These are phyloP conservation scores for Drosophila stalkeri DNA, from an alignment of 2,888 invertebrate genomes.

Conservation along the genomic window DNA sequence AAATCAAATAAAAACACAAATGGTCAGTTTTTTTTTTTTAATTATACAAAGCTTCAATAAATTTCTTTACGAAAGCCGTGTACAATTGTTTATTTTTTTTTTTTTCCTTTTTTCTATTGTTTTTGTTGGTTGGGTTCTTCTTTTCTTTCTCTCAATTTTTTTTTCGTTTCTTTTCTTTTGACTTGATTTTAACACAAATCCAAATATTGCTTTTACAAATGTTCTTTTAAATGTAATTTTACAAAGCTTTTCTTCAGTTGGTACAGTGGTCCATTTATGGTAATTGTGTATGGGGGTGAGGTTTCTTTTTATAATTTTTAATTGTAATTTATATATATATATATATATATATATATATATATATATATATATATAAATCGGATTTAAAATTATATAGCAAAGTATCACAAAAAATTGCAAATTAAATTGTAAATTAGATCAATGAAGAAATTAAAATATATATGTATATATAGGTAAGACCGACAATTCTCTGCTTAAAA, in stretches of 20 bases:
- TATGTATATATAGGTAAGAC: conserved; percentile 43
- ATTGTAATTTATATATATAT: conserved; percentile 27
- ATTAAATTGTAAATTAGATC: conserved; percentile 80
- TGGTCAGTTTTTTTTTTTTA: conserved; percentile 53
- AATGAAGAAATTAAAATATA: conserved; percentile 64
- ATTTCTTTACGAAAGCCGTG: conserved; percentile 75
- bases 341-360: conserved; percentile 31
- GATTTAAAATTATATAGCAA: conserved; percentile 75
- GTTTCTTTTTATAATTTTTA: conserved; percentile 25
- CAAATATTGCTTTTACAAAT: conserved; percentile 56
- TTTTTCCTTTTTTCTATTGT: conserved; percentile 66
- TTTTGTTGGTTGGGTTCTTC: conserved; percentile 59
- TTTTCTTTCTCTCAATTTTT: conserved; percentile 30
- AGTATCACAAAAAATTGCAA: conserved; percentile 85
- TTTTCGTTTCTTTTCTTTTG: conserved; percentile 39
- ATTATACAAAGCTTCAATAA: conserved; percentile 78
- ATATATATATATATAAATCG: conserved; percentile 55
- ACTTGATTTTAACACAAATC: conserved; percentile 63
- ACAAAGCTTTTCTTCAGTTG: conserved; percentile 45
- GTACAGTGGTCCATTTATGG: conserved; percentile 45
- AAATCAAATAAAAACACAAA: conserved; percentile 75
- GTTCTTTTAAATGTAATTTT: conserved; percentile 40
- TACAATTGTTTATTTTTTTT: conserved; percentile 74
- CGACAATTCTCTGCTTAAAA: conserved; percentile 69
- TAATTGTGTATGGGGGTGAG: conserved; percentile 21